Evolutionary conservation across 2,888 invertebrate species (phyloP).

Genomic region (Meganola albula): DNA sequence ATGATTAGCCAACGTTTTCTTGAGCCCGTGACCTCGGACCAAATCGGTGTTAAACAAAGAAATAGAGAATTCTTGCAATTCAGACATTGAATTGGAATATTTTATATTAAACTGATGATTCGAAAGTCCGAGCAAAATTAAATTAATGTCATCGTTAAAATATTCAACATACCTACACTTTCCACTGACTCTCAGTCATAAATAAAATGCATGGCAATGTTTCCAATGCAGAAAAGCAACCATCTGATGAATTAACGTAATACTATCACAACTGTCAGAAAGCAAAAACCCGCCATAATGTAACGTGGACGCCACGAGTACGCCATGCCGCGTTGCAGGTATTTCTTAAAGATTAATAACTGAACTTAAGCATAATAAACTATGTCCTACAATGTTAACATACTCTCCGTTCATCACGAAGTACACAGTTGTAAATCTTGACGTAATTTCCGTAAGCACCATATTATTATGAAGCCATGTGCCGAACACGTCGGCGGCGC

Average conservation of each 20-base stretch:
- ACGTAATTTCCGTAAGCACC: constrained; percentile 62
- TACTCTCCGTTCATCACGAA: constrained; percentile 47
- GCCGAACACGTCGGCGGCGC: constrained; percentile 73
- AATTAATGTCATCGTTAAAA: too few species aligned
- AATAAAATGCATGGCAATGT: too few species aligned
- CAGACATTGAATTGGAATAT: neutral
- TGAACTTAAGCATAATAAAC: too few species aligned
- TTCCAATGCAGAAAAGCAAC: too few species aligned
- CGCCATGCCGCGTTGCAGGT: constrained; percentile 42
- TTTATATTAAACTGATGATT: too few species aligned
- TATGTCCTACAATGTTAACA: constrained; percentile 45
- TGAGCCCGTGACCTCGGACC: constrained; percentile 61
- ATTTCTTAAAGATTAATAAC: constrained; percentile 23
- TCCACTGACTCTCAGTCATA: too few species aligned
- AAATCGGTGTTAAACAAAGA: constrained; percentile 63
- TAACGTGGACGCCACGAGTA: constrained; percentile 70
- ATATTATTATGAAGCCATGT: constrained; percentile 71
- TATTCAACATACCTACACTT: too few species aligned
- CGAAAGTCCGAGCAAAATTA: too few species aligned
- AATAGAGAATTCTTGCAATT: constrained; percentile 25
- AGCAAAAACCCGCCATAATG: constrained; percentile 61
- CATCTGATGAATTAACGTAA: too few species aligned
- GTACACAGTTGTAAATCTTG: constrained; percentile 36
- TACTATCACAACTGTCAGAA: too few species aligned
- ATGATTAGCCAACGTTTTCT: constrained; percentile 63